Base-by-base conservation (phyloP, 2,113 vertebrate species). In the Lipotes vexillifer region DNA sequence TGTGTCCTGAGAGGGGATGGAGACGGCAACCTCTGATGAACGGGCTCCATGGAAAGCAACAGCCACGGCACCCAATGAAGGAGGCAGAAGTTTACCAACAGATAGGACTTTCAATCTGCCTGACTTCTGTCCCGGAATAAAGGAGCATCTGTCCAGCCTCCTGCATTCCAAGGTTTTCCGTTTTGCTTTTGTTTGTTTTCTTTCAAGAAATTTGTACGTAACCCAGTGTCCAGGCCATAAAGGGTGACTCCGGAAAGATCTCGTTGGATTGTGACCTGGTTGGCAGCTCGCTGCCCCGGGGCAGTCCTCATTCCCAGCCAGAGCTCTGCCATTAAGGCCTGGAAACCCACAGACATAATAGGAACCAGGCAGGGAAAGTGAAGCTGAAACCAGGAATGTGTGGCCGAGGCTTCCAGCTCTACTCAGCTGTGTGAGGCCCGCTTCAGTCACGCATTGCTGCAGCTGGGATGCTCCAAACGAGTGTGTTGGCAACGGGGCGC, bases 321-420 rank as follows among this genome's bases (percentile, higher is more conserved):
- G 98, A 97, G 96, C 96, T 94, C 97, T 97, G 97, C 98, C 97
- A 97, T 97, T 95, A 97, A 97, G 97, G 97, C 97, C 98, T 98
- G 98, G 98, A 99, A 99, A 99, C 98, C 98, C 98, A 75, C 98
- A 98, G 96, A 97, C 38, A 91, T 99, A 99, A 99, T 99, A 97
- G 98, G 98, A 99, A 99, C 99, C 99, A 99, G 99, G 98, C 98
- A 97, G 98, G 88, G 98, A 99, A 99, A 98, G 98, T 98, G 98
- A 98, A 98, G 98, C 77, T 97, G 98, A 99, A 98, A 98, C 97
- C 98, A 98, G 98, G 99, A 99, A 99, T 99, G 99, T 97, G 92
- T 97, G 44, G 68, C 91, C 63, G 93, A 96, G 97, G 59, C 93
- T 98, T 98, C 98, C 98, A 98, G 98, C 97, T 96, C 88, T 20